Evolutionary conservation across 2,888 invertebrate genomes (phyloP), one percentile per base, ranked within the genome.

Genomic region (Tortricodes alternella): DNA sequence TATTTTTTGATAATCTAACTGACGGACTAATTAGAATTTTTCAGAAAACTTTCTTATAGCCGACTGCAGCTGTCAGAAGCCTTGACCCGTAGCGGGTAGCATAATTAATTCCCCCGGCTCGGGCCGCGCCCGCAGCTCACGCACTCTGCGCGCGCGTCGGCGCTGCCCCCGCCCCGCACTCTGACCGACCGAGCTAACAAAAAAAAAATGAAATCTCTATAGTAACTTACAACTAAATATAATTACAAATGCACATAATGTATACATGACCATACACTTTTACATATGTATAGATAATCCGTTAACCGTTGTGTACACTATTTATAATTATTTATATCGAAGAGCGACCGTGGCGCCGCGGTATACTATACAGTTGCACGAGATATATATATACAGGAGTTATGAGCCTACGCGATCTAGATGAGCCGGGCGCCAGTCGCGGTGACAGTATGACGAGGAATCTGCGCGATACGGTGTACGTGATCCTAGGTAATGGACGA

Each of bases 191-290:
- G 78, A 78, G 78, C 80, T 79, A 76, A 74, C 72, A 64, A 58
- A 60, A 64, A n/a, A n/a, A 77, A 80, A 81, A 79, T 72, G 74
- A 83, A 88, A 85, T 82, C 78, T 83, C 85, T 86, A 85, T 79
- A 68, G 73, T 78, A 82, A 77, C 83, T 81, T 86, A 82, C 65
- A 8, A 41, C 83, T 87, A 85, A 79, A 82, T 87, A 87, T 85
- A 85, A 84, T 89, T 89, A 89, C 89, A 89, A 89, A 89, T 89
- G 89, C 88, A 87, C 87, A 87, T 72, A 73, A 73, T 77, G 70
- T 74, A 74, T 85, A 86, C 80, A 84, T 80, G 77, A 81, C 80
- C 80, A 79, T 85, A 86, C 82, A 82, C 82, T 83, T 83, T 83
- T 83, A 87, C 83, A 84, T 85, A 85, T 83, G 78, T 86, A 83